phyloP scores from a whole-genome alignment of 2,888 invertebrate species.

The Eupelmus urozonus region DNA sequence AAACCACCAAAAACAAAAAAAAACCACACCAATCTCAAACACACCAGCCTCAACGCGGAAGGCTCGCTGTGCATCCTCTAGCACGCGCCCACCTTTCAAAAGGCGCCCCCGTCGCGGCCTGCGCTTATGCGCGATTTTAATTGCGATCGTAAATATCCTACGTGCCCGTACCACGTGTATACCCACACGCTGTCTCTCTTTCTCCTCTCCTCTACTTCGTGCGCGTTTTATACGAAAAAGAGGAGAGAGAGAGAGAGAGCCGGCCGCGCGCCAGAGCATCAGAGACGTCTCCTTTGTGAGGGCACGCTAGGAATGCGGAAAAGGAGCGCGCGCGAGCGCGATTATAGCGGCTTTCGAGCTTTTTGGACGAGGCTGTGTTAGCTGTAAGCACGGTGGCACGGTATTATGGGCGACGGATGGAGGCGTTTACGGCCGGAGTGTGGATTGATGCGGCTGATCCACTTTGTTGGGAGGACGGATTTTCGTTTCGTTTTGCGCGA shows the following conservation, averaged over 20 bases:
- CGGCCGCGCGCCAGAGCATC: slow-evolving; percentile 8
- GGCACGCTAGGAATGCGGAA: slow-evolving; percentile 21
- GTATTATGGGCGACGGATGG: neutral
- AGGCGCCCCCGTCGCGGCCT: neutral
- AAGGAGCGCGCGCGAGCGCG: neutral
- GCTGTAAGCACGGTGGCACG: too few relatives aligned
- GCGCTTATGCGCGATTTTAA: slow-evolving; percentile 68
- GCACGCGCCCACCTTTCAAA: neutral
- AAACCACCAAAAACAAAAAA: too few relatives aligned
- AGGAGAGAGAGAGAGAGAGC: too few relatives aligned
- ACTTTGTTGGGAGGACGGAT: too few relatives aligned
- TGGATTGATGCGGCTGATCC: too few relatives aligned
- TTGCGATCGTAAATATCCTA: slow-evolving; percentile 73
- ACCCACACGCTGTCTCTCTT: too few relatives aligned
- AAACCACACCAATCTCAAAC: too few relatives aligned
- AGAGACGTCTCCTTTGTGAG: neutral
- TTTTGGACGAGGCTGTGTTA: neutral
- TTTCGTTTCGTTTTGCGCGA: too few relatives aligned
- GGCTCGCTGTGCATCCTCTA: neutral
- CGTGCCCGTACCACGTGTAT: too few relatives aligned
- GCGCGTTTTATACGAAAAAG: too few relatives aligned
- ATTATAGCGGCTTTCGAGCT: slow-evolving; percentile 17
- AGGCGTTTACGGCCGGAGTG: slow-evolving; percentile 10
- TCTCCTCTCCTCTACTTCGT: too few relatives aligned
- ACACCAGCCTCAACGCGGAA: slow-evolving; percentile 11